Percentiles rank a stretch among this genome's conserved stretches.
These are phyloP conservation scores for Zaprionus taronus DNA, from an alignment of 1,140 invertebrate genomes.

Conservation along the genomic window DNA sequence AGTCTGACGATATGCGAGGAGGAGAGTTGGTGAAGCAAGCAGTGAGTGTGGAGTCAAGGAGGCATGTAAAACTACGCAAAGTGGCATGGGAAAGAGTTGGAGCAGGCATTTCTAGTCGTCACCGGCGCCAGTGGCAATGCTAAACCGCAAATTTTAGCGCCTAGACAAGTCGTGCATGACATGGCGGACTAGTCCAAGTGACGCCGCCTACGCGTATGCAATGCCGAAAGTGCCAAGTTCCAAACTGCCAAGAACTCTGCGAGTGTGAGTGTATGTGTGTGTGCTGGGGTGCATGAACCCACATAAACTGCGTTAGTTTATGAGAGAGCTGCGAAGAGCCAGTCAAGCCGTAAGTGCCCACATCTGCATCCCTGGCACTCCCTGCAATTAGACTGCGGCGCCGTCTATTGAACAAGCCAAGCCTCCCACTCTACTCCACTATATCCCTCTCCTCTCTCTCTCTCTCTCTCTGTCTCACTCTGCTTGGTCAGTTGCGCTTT, in stretches of 20 bases:
- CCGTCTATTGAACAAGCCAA: conserved; percentile 63
- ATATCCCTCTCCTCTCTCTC: not conserved
- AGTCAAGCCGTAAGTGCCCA: conserved; percentile 74
- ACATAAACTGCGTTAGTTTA: conserved; percentile 80
- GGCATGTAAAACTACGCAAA: not conserved
- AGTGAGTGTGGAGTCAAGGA: conserved; percentile 10
- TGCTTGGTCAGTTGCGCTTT: conserved; percentile 66
- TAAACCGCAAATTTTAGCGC: conserved; percentile 82
- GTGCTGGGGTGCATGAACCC: conserved; percentile 67
- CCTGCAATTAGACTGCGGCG: conserved; percentile 79
- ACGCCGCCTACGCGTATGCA: conserved; percentile 78
- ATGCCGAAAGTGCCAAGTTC: conserved; percentile 70
- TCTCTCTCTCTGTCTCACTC: conserved; percentile 13
- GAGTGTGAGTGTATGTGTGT: conserved; percentile 11
- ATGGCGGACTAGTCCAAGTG: conserved; percentile 58
- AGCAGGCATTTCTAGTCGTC: not conserved
- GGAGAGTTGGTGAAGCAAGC: conserved; percentile 34
- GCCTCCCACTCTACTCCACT: not conserved
- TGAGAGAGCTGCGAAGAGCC: conserved; percentile 68
- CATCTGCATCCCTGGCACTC: conserved; percentile 39
- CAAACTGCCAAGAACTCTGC: conserved; percentile 62
- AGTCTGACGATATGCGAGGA: not conserved
- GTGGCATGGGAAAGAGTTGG: not conserved
- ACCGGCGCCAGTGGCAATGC: conserved; percentile 72
- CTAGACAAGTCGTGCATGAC: conserved; percentile 69